Percentiles rank a stretch among this genome's conserved stretches.
Evolutionary conservation across 2,888 invertebrate genomes (phyloP).

Genomic region (Ommatoiulus sabulosus): DNA sequence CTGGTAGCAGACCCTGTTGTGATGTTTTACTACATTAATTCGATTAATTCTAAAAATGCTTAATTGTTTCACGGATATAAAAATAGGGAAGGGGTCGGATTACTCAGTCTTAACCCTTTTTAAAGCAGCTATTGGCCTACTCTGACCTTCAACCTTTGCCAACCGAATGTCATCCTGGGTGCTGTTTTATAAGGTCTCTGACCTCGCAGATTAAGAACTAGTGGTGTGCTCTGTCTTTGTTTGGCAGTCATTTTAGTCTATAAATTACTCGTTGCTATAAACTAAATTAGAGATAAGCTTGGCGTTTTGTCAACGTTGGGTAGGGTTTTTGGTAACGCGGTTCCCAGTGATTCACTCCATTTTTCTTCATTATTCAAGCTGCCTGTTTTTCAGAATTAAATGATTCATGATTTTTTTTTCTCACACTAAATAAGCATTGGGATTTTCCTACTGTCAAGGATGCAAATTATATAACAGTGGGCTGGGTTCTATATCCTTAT

Average conservation of each 20-base stretch:
- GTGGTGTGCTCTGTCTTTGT: background rate
- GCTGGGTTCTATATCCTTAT: slow-evolving; percentile 10
- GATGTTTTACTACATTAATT: background rate
- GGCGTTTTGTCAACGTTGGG: background rate
- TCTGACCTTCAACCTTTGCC: background rate
- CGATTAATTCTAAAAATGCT: background rate
- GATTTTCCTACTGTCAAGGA: background rate
- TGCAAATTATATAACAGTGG: slow-evolving; percentile 28
- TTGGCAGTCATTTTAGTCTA: background rate
- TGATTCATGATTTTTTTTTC: background rate
- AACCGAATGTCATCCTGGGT: background rate
- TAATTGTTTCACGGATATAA: background rate
- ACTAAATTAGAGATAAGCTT: background rate
- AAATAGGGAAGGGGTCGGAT: background rate
- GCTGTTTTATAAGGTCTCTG: slow-evolving; percentile 6
- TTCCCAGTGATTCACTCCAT: background rate
- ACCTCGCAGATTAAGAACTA: background rate
- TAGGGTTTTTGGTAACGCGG: background rate
- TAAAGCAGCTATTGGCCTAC: background rate
- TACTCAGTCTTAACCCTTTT: background rate
- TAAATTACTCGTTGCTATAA: background rate
- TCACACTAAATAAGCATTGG: background rate
- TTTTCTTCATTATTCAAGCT: background rate
- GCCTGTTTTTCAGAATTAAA: background rate
- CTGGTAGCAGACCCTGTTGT: no score